Evolutionary conservation across 2,797 vertebrate genomes (phyloP).

Genomic region (Pseudomugil tenellus): DNA sequence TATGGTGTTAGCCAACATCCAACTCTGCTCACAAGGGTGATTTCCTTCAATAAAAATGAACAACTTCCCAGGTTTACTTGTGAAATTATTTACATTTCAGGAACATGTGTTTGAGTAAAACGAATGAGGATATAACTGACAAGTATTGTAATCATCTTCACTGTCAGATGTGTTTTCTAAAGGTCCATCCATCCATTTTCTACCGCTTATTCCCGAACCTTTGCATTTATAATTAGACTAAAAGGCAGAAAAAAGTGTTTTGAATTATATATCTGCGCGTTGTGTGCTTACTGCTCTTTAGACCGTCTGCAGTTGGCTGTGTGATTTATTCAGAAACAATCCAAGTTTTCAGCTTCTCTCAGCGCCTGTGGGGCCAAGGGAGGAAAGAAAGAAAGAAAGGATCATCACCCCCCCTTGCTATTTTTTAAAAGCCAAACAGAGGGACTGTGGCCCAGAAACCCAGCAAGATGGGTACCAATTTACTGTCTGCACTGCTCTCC

Average conservation of each 20-base stretch:
- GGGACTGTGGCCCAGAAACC: slow-evolving; percentile 73
- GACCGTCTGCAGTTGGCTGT: background rate
- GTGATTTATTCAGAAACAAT: slow-evolving; percentile 25
- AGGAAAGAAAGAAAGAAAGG: too few relatives aligned
- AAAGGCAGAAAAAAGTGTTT: background rate
- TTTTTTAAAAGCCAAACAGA: slow-evolving; percentile 50
- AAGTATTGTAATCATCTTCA: too few relatives aligned
- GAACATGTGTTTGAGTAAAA: too few relatives aligned
- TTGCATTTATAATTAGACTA: background rate
- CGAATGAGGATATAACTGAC: too few relatives aligned
- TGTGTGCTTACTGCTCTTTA: background rate
- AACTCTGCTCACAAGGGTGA: too few relatives aligned
- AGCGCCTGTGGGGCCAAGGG: slow-evolving; percentile 19
- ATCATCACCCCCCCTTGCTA: background rate
- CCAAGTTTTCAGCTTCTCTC: slow-evolving; percentile 31
- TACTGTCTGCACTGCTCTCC: slow-evolving; percentile 62
- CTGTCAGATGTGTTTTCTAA: too few relatives aligned
- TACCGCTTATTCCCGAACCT: too few relatives aligned
- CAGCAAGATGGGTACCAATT: slow-evolving; percentile 58
- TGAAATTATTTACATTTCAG: too few relatives aligned
- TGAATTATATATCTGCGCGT: background rate
- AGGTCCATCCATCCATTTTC: too few relatives aligned
- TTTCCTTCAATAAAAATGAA: too few relatives aligned
- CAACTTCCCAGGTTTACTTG: too few relatives aligned
- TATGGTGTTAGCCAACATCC: too few relatives aligned